Conservation (phyloP, 35 echinoderm and acorn worm genomes). For the Ophioderma brevispina region DNA sequence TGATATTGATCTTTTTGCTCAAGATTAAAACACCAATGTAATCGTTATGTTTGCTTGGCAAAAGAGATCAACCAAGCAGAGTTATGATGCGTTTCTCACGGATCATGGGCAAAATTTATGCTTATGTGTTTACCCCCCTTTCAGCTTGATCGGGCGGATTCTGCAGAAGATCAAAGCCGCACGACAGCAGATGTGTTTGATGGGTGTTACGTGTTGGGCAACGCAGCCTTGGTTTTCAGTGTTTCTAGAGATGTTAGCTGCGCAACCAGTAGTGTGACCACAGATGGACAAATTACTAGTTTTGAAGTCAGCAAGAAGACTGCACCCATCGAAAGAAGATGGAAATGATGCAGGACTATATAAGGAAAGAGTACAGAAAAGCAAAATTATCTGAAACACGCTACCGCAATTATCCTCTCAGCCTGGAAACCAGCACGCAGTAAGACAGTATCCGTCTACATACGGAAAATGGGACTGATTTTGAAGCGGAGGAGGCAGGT, state of each 20-base stretch:
- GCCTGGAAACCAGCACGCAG: slow-evolving; percentile 16
- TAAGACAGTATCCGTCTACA: slow-evolving; percentile 45
- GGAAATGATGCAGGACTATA: slow-evolving; percentile 10
- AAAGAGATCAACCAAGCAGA: slow-evolving; percentile 25
- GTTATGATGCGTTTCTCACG: slow-evolving; percentile 19
- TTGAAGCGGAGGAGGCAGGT: slow-evolving; percentile 3
- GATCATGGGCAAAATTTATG: slow-evolving; percentile 10
- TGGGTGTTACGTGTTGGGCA: background rate
- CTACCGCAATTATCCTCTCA: background rate
- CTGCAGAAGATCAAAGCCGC: background rate
- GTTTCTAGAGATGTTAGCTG: slow-evolving; percentile 41
- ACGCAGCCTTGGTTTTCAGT: slow-evolving; percentile 50
- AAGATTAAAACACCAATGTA: slow-evolving; percentile 8
- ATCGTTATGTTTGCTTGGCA: slow-evolving; percentile 15
- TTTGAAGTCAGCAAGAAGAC: background rate
- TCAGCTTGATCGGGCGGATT: slow-evolving; percentile 11
- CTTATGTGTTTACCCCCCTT: slow-evolving; percentile 50
- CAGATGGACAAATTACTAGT: background rate
- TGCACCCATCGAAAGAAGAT: background rate
- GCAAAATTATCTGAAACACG: background rate
- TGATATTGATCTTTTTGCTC: slow-evolving; percentile 55
- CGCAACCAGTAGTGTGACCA: slow-evolving; percentile 16
- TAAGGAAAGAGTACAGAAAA: slow-evolving; percentile 15
- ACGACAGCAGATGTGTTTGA: background rate
- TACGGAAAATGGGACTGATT: slow-evolving; percentile 27